Percentiles rank a stretch among this genome's conserved stretches.
phyloP scores from a whole-genome alignment of 2,888 invertebrate species.

The Venustoraphidia nigricollis region DNA sequence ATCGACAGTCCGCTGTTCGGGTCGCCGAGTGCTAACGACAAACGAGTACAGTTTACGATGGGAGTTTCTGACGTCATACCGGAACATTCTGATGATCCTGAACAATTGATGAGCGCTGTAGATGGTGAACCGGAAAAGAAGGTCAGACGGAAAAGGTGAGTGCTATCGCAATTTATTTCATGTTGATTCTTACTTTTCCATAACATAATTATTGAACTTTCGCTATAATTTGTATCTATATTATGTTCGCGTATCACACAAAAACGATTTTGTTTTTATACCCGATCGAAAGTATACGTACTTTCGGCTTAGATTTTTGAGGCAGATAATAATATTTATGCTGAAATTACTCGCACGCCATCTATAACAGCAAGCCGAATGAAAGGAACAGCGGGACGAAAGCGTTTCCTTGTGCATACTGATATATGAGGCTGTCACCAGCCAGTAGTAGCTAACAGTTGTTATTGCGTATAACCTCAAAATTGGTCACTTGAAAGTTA shows the following conservation, averaged over 20 bases:
- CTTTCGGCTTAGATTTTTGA: too few species aligned
- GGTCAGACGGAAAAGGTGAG: slow-evolving; percentile 31
- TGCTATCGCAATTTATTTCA: neutral
- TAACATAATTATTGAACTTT: neutral
- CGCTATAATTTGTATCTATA: neutral
- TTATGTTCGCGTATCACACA: neutral
- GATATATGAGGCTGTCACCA: too few species aligned
- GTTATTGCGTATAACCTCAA: too few species aligned
- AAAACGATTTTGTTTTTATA: neutral
- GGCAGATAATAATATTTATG: too few species aligned
- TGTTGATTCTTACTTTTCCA: neutral
- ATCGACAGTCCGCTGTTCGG: slow-evolving; percentile 16
- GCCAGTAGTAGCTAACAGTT: too few species aligned
- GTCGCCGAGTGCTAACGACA: slow-evolving; percentile 21
- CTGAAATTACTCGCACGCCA: too few species aligned
- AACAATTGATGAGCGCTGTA: slow-evolving; percentile 13
- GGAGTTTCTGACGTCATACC: slow-evolving; percentile 23
- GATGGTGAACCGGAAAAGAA: slow-evolving; percentile 26
- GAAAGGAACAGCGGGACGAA: too few species aligned
- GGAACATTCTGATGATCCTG: slow-evolving; percentile 22
- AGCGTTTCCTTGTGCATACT: too few species aligned
- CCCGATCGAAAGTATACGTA: too few species aligned
- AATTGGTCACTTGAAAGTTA: too few species aligned
- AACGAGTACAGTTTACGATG: slow-evolving; percentile 33
- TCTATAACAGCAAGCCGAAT: too few species aligned